Percentiles rank a stretch among this genome's conserved stretches.
Conservation (phyloP, 37 sponge, comb jelly and placozoan species). For the Spongilla lacustris region DNA sequence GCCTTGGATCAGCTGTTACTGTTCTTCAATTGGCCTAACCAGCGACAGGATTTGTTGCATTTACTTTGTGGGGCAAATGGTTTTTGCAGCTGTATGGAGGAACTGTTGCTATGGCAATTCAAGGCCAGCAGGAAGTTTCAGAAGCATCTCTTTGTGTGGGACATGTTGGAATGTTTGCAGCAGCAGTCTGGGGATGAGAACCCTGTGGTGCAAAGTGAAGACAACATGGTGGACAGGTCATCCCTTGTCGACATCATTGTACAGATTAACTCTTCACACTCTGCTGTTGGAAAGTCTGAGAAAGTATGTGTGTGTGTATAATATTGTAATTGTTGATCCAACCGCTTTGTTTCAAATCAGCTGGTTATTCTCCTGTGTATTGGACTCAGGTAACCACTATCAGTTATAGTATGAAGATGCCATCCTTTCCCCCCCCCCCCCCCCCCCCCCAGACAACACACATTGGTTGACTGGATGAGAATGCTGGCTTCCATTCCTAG, state of each 20-base stretch:
- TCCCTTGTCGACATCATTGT: constrained; percentile 8
- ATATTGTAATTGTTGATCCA: background rate
- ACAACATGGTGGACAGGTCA: background rate
- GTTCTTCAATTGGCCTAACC: too few species aligned
- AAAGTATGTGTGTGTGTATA: constrained; percentile 31
- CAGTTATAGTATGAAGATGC: too few species aligned
- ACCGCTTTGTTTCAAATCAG: background rate
- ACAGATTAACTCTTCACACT: constrained; percentile 35
- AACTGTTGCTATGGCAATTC: constrained; percentile 45
- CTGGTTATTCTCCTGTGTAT: constrained; percentile 17
- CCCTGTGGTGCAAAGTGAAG: background rate
- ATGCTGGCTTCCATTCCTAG: constrained; percentile 47
- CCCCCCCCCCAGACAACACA: constrained; percentile 56
- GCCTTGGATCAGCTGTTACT: too few species aligned
- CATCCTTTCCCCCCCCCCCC: constrained; percentile 6
- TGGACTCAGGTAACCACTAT: background rate
- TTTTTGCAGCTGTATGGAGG: constrained; percentile 36
- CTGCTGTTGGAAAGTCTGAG: constrained; percentile 63
- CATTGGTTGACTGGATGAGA: constrained; percentile 57
- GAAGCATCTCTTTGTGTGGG: constrained; percentile 58
- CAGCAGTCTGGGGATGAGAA: background rate
- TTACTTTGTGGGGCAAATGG: constrained; percentile 49
- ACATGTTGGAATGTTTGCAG: constrained; percentile 49
- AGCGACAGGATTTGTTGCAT: constrained; percentile 33
- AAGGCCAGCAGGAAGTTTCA: constrained; percentile 46